Base-by-base conservation (phyloP, 2,888 invertebrate species). In the Meghimatium bilineatum region DNA sequence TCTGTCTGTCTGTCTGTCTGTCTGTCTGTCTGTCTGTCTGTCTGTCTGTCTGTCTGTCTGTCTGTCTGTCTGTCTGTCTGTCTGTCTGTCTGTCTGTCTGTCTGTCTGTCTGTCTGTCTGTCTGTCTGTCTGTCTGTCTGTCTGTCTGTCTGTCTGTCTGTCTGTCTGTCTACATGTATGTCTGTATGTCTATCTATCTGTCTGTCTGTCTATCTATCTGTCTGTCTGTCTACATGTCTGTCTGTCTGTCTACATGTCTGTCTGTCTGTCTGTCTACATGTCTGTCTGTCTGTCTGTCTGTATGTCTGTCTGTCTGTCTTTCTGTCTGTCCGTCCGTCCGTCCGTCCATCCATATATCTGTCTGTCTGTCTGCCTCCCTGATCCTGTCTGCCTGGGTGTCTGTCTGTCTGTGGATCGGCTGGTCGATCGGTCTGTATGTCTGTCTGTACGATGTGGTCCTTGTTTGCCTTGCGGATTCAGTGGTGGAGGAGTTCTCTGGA, bases 11-110 rank as follows among this genome's bases (percentile, higher is more conserved):
- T 77, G 60, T 77, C 36, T 77, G n/a, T 77, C 34, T 77, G 29
- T 56, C 32, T 77, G 52, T 77, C 60, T 77, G 32, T 77, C 34
- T 77, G 52, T 77, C 34, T 77, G 52, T 56, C 56, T 77, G 60
- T 77, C 32, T 77, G 52, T 77, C 26, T 66, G 63, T 79, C 79
- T 66, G n/a, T 63, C 66, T 79, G 63, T 75, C 32, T 75, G 32
- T 38, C 32, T 75, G 52, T 75, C 20, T 75, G 67, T 67, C 32
- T 67, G 32, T 32, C 32, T 67, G 67, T 67, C 32, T 67, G 67
- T 67, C 32, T 67, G 67, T 67, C 29, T 67, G 32, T 67, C 29
- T 67, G 32, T 67, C 29, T 67, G 32, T 67, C 29, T 67, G 32
- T 67, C 29, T 67, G 23, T 67, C 29, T 67, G 32, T 67, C 29